phyloP scores from a whole-genome alignment of 2,113 vertebrate species.

The Fregetta grallaria region DNA sequence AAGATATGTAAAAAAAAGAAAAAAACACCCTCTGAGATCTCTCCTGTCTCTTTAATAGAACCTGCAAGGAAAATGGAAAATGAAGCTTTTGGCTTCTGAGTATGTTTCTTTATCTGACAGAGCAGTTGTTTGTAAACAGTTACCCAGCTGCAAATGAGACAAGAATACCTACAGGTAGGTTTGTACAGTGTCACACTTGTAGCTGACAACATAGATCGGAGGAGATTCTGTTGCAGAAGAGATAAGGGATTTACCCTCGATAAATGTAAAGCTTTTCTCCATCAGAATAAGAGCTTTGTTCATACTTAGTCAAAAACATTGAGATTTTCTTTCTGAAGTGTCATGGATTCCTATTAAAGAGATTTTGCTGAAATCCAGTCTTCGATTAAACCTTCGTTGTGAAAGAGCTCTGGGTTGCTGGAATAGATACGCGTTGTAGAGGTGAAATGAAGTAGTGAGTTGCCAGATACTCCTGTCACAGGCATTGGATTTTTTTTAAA shows the following conservation, averaged over 20 bases:
- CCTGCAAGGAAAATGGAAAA: neutral
- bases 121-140: conserved; percentile 45
- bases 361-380: conserved; percentile 42
- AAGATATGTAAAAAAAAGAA: neutral
- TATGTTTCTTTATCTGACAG: neutral
- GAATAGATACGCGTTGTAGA: neutral
- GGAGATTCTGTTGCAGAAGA: conserved; percentile 50
- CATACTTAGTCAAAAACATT: conserved; percentile 16
- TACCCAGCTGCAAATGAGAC: neutral
- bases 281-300: conserved; percentile 29
- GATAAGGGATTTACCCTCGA: conserved; percentile 51
- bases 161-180: conserved; percentile 44
- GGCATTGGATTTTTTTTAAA: neutral
- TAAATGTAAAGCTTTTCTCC: conserved; percentile 39
- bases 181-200: neutral
- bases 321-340: neutral
- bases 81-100: neutral
- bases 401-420: conserved; percentile 39
- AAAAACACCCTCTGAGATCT: neutral
- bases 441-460: neutral
- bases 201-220: conserved; percentile 17
- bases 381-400: conserved; percentile 42
- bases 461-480: neutral
- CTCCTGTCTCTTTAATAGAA: neutral
- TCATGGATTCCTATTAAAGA: conserved; percentile 40